Conservation (phyloP, 2,888 invertebrate species). For the Encarsia formosa region DNA sequence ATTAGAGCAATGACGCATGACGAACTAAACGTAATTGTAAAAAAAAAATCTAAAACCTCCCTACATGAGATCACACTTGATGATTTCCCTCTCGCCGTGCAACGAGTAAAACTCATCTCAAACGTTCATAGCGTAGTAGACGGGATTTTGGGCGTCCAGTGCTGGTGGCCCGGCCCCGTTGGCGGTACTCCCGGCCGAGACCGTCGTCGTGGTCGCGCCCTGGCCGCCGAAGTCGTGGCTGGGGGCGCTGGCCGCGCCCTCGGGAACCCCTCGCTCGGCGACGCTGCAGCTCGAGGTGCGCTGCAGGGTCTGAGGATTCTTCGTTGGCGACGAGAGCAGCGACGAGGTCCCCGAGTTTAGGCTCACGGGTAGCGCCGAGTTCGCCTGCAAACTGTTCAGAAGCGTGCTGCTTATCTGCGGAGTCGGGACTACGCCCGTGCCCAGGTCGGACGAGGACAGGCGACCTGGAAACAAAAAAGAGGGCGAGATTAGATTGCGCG, state of each 20-base stretch:
- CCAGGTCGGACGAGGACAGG: neutral
- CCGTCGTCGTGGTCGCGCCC: slow-evolving; percentile 34
- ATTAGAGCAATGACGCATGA: no score
- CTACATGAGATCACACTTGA: slow-evolving; percentile 27
- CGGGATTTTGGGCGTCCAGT: slow-evolving; percentile 47
- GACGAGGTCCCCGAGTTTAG: slow-evolving; percentile 34
- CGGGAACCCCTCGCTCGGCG: slow-evolving; percentile 67
- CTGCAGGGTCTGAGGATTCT: slow-evolving; percentile 23
- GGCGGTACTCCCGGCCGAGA: slow-evolving; percentile 39
- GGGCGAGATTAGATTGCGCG: no score
- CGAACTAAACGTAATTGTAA: no score
- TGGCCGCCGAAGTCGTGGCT: slow-evolving; percentile 56
- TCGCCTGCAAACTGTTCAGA: slow-evolving; percentile 4
- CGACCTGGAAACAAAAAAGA: neutral
- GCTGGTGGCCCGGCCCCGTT: slow-evolving; percentile 24
- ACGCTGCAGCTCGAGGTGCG: slow-evolving; percentile 28
- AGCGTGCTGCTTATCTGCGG: slow-evolving; percentile 11
- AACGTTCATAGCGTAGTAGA: slow-evolving; percentile 85
- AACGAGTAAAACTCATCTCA: slow-evolving; percentile 52
- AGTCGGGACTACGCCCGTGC: slow-evolving; percentile 27
- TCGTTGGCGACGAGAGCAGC: slow-evolving; percentile 45
- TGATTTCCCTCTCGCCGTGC: slow-evolving; percentile 21
- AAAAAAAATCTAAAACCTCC: no score
- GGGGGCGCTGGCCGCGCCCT: slow-evolving; percentile 69
- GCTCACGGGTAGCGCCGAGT: slow-evolving; percentile 25